Conservation (phyloP, 1,140 invertebrate genomes). For the Coelopa frigida region DNA sequence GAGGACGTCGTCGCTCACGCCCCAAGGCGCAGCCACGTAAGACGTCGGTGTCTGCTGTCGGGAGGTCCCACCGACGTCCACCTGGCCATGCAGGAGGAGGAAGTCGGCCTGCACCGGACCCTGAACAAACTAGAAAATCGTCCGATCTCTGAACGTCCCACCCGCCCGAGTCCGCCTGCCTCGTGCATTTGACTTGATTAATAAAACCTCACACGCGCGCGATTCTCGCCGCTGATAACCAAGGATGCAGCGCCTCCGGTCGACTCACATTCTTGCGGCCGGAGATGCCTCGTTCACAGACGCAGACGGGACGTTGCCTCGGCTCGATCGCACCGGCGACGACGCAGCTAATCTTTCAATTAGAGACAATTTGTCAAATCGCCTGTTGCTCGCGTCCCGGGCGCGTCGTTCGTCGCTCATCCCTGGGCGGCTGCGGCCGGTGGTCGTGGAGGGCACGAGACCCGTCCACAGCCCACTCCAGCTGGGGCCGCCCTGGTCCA, state of each 20-base stretch:
- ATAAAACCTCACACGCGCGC: conserved; percentile 37
- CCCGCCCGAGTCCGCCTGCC: conserved; percentile 40
- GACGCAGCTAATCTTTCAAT: conserved; percentile 44
- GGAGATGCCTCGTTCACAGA: background rate
- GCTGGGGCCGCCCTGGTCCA: too few species aligned
- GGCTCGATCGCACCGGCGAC: conserved; percentile 12
- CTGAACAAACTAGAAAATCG: conserved; percentile 10
- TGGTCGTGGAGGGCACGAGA: background rate
- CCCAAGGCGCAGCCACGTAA: background rate
- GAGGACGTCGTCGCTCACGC: too few species aligned
- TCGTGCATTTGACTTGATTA: conserved; percentile 44
- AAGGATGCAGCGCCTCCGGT: background rate
- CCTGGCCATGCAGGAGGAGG: too few species aligned
- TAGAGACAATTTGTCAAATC: conserved; percentile 45
- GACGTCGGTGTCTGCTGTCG: conserved; percentile 27
- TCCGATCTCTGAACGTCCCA: conserved; percentile 10
- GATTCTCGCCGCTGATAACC: conserved; percentile 6
- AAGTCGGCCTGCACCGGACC: too few species aligned
- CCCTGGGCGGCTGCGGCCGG: too few species aligned
- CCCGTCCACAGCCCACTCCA: conserved; percentile 8
- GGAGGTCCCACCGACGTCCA: conserved; percentile 38
- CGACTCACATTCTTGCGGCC: background rate
- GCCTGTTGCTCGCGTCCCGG: conserved; percentile 15
- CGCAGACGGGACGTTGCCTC: background rate
- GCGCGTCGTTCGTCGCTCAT: background rate